Base-by-base conservation (phyloP, 1,140 invertebrate species). In the Bombus impatiens region DNA sequence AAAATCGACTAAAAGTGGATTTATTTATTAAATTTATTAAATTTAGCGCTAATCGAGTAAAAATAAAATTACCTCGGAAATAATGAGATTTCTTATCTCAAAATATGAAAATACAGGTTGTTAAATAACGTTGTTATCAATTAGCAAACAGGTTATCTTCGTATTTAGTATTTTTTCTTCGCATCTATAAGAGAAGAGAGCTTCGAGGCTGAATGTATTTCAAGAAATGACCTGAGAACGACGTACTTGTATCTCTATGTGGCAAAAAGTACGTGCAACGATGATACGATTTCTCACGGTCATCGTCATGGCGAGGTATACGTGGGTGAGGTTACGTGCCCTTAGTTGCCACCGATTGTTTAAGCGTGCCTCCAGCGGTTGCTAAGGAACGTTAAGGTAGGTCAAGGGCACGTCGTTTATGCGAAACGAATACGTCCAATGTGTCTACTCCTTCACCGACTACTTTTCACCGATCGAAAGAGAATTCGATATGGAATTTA, bases 371-470 rank as follows among this genome's bases (percentile, higher is more conserved):
- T 68, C 74, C 78, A 72, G 84, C 78, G 70, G 87, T 80, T 74
- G 68, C 81, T 83, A 81, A 90, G 77, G 71, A 90, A 86, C 87
- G 84, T 86, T 90, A 88, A 90, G 89, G 89, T 90, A 88, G 89
- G 87, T 86, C 89, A 90, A 90, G 90, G 90, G 82, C 87, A 35
- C 15, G n/a, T 62, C 72, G 44, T 78, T 78, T 75, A 70, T 53
- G 42, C 62, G 67, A 77, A 78, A 79, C 37, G 65, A 74, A 37
- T 67, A 67, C 85, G 62, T 79, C n/a, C 22, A 18, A 67, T 68
- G 40, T 81, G 75, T 89, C 80, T 59, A 5, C 35, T 32, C n/a
- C 25, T 37, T 70, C 18, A 4, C 68, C 32, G 13, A 42, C 18
- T 22, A 15, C 22, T 18, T 13, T 53, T 67, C 22, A 8, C n/a